Evolutionary conservation across 2,888 invertebrate genomes (phyloP), one percentile per base, ranked within the genome.

Genomic region (Protonemura montana): DNA sequence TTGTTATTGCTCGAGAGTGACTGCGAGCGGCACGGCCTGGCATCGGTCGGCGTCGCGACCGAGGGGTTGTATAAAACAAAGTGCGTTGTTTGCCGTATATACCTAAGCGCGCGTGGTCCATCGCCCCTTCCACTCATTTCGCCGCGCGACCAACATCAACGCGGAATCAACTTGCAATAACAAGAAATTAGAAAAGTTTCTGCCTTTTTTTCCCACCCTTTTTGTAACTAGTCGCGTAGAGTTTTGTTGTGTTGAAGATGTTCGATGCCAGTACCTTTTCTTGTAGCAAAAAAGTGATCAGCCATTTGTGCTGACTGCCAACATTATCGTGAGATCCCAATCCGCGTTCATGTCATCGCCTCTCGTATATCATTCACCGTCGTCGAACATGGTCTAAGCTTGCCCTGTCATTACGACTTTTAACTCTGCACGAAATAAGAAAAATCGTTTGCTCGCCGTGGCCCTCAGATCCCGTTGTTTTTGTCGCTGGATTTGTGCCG

Each of bases 151-250:
- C 59, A 13, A 59, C 59, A 21, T 59, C 13, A 21, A 59, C 59
- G 21, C 59, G 59, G 59, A 21, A 59, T 59, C 59, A 59, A 7
- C 16, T 59, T 21, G 59, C 59, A 59, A 59, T 59, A 10, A 59
- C 59, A 2, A 59, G 59, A 59, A 59, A 59, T 59, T 59, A 59
- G 59, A 59, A 59, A 59, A 59, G 59, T 59, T 59, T 59, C 59
- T 21, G 59, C 35, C 10, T 59, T 59, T 59, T 59, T 59, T 21
- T 3, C 59, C 59, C 59, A 3, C 35, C 10, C 35, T 35, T 3
- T 16, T 13, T 3, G 6, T 10, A 59, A 41, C 41, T 59, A 2
- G 13, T 59, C 59, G 59, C 1, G 13, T 10, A 21, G 3, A 21
- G 59, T 59, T 3, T 2, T 59, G 59, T 59, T 13, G 13, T 59